Base-by-base conservation (phyloP, 2,888 invertebrate species). In the Tiphia femorata region DNA sequence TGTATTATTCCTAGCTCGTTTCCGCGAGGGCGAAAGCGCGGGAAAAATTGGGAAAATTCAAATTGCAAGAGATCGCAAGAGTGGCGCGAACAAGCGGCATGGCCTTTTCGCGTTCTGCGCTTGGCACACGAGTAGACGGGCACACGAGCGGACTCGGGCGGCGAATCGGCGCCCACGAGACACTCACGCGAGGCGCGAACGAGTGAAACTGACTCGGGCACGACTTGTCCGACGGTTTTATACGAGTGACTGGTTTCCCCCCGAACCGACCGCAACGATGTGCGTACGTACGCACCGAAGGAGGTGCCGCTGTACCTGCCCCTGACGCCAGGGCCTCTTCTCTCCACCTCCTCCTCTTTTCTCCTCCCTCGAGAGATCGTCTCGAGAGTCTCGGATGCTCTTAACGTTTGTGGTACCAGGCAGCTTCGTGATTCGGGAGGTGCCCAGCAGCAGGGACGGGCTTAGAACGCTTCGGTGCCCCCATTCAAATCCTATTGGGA, bases 141-240 rank as follows among this genome's bases (percentile, higher is more conserved):
- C n/a, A n/a, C n/a, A 19, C 41, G 25, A 30, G 29, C 37, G 49
- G 42, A n/a, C 44, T 29, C 38, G 16, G 33, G 37, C 51, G 27
- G 49, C 50, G 12, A 44, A 44, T 37, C 33, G 33, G 8, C 25
- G 25, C n/a, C n/a, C n/a, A 46, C 46, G 44, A 16, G 47, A 72
- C 68, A 69, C 72, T 72, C 74, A 63, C 77, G 72, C 71, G 69
- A 75, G 62, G 70, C 77, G 72, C 78, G 71, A 75, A 76, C 79
- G 70, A 77, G 71, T 70, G 56, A 59, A 72, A 81, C 80, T 80
- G 79, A 77, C 74, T 73, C 67, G 74, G 61, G 67, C 70, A 72
- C 73, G 78, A 78, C 73, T 75, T 63, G 73, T 67, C 64, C 68
- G 70, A 65, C 64, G 75, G 77, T 77, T 80, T 80, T 81, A 81